These are phyloP conservation scores for Decapterus maruadsi DNA, from an alignment of 2,797 vertebrate species.

Conservation along the genomic window DNA sequence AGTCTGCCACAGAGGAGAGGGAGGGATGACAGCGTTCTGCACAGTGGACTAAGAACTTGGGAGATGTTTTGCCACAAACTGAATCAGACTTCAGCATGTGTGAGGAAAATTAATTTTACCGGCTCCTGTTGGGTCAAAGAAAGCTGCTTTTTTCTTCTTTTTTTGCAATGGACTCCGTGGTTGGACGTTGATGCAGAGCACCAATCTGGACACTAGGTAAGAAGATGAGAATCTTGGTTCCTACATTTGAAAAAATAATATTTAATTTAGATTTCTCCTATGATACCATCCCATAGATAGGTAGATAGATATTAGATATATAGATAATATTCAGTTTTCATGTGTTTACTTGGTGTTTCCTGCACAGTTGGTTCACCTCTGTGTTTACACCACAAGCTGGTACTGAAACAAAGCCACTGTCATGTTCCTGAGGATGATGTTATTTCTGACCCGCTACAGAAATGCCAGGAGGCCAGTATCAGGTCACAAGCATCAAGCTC, in stretches of 20 bases:
- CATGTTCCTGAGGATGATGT: conserved; percentile 14
- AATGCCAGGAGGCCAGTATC: conserved; percentile 85
- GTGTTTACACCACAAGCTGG: neutral
- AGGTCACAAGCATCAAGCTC: conserved; percentile 64
- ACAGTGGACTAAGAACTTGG: neutral
- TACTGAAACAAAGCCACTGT: neutral
- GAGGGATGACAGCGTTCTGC: neutral
- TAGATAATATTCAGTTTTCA: neutral
- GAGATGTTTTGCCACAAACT: neutral
- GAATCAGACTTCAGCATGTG: conserved; percentile 22
- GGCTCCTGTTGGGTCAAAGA: conserved; percentile 1
- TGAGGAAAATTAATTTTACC: neutral
- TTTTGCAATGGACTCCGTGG: neutral
- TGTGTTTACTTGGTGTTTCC: neutral
- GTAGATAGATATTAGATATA: too few relatives aligned
- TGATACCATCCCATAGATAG: neutral
- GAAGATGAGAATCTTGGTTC: conserved; percentile 14
- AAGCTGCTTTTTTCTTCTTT: neutral
- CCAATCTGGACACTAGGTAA: conserved; percentile 60
- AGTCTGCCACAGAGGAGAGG: neutral
- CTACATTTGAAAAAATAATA: neutral
- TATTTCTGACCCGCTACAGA: conserved; percentile 69
- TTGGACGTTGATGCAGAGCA: conserved; percentile 46
- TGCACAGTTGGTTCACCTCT: neutral
- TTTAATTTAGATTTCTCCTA: neutral